phyloP scores from a whole-genome alignment of 2,797 vertebrate species.

The Myotis pilosus region DNA sequence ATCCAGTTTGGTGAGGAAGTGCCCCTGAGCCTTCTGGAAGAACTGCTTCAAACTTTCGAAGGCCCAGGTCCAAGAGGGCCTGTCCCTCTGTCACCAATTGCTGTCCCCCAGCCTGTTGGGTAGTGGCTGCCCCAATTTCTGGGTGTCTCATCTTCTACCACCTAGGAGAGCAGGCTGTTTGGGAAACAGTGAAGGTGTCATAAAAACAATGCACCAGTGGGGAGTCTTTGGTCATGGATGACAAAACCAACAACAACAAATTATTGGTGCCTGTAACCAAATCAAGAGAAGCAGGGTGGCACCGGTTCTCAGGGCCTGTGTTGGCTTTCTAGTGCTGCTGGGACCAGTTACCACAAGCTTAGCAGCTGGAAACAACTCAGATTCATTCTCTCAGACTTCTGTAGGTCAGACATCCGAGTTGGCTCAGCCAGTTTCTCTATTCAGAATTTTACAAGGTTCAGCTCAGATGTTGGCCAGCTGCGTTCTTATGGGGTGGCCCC shows the following conservation, averaged over 20 bases:
- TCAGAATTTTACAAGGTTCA: not conserved
- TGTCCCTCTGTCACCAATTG: not conserved
- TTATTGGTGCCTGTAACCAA: not conserved
- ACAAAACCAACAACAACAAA: not conserved
- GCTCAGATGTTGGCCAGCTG: not conserved
- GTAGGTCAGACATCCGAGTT: not conserved
- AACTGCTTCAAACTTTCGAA: not conserved
- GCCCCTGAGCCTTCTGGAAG: not conserved
- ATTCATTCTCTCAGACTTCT: not conserved
- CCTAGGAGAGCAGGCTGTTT: not conserved
- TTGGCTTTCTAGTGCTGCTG: fast-evolving
- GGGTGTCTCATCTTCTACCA: not conserved
- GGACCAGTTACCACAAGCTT: not conserved
- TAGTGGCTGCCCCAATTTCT: not conserved
- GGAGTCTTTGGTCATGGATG: not conserved
- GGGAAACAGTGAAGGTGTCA: not conserved
- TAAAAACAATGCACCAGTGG: not conserved
- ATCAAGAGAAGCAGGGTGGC: not conserved
- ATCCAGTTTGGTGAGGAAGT: not conserved
- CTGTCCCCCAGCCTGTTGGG: not conserved
- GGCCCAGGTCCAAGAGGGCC: not conserved
- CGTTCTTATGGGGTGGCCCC: not conserved
- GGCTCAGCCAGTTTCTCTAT: not conserved
- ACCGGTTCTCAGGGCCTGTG: fast-evolving
- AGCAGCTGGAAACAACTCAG: not conserved